Conservation (phyloP, 2,113 vertebrate genomes). For the Melanostigma gelatinosum region DNA sequence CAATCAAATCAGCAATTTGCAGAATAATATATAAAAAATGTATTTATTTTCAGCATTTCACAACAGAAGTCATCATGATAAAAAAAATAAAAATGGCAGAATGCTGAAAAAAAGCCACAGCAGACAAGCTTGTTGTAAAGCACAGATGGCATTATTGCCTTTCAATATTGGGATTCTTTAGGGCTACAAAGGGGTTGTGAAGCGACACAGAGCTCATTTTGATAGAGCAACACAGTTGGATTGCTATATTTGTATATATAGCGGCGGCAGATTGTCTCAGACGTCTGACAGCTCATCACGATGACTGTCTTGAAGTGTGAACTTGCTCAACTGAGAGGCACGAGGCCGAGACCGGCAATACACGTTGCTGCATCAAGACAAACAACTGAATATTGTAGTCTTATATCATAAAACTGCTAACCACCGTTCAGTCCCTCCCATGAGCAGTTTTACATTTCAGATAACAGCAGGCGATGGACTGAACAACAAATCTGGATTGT, state of each 20-base stretch:
- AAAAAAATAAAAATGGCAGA: background rate
- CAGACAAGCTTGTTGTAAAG: background rate
- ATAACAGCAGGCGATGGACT: constrained; percentile 23
- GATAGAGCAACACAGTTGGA: background rate
- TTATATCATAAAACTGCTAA: constrained; percentile 14
- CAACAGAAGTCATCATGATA: background rate
- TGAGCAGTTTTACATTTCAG: background rate
- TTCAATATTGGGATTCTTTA: background rate
- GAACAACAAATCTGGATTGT: background rate
- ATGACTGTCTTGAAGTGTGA: background rate
- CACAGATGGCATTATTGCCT: background rate
- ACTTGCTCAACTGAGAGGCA: constrained; percentile 1
- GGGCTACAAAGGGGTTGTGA: background rate
- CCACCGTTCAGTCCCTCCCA: background rate
- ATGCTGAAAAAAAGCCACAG: background rate
- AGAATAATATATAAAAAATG: background rate
- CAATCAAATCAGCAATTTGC: background rate
- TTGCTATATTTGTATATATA: background rate
- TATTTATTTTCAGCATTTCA: background rate
- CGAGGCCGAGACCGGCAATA: background rate
- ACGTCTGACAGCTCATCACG: constrained; percentile 4
- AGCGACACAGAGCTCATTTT: background rate
- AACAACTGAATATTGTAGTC: constrained; percentile 1
- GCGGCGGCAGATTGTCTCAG: background rate
- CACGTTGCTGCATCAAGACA: background rate